Evolutionary conservation across 2,113 vertebrate species (phyloP).

Genomic region (Podiceps cristatus): DNA sequence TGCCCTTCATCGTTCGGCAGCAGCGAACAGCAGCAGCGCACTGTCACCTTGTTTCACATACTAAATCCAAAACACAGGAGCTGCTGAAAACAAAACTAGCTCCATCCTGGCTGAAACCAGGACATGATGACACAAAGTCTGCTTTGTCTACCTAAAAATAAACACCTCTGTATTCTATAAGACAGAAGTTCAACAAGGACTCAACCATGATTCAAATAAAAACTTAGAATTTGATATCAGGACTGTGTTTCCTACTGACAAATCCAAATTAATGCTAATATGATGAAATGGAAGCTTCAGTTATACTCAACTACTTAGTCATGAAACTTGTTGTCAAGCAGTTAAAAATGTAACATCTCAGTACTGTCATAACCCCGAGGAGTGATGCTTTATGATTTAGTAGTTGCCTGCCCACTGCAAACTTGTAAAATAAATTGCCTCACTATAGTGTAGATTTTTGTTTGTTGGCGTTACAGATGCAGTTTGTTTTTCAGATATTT

Average conservation of each 20-base stretch:
- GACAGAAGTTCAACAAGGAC: neutral
- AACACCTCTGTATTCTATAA: neutral
- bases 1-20: too few relatives aligned
- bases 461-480: neutral
- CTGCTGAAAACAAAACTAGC: too few relatives aligned
- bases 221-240: neutral
- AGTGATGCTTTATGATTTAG: neutral
- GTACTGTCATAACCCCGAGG: neutral
- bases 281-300: neutral
- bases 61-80: too few relatives aligned
- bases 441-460: neutral
- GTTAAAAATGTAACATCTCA: neutral
- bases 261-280: neutral
- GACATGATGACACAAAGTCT: neutral
- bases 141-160: constrained; percentile 32
- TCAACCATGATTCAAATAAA: neutral
- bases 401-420: neutral
- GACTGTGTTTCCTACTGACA: neutral
- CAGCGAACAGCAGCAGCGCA: too few relatives aligned
- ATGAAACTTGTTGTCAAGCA: neutral
- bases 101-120: too few relatives aligned
- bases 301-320: neutral
- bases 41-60: too few relatives aligned
- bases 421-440: neutral
- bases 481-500: neutral